A percentile compares a stretch with the other conserved stretches of the same genome.
phyloP scores from a whole-genome alignment of 2,888 invertebrate species.

The Polydrusus pterygomalis region DNA sequence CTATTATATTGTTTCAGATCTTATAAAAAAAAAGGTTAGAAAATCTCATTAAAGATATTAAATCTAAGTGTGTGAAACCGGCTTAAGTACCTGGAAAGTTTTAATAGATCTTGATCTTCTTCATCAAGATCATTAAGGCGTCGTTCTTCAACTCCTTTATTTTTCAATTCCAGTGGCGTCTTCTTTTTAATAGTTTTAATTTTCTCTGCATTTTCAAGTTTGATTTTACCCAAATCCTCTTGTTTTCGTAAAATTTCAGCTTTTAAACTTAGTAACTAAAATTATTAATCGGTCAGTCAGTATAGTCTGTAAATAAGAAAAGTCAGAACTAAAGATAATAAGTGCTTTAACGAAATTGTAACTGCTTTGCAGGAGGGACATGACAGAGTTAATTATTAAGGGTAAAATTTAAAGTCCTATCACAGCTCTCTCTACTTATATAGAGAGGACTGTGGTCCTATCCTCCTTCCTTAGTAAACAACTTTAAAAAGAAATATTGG shows the following conservation, averaged over 20 bases:
- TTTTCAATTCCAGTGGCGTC: slow-evolving; percentile 65
- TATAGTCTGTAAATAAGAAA: slow-evolving; percentile 22
- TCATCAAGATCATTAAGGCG: slow-evolving; percentile 67
- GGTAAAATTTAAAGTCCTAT: too few species aligned
- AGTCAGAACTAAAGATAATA: slow-evolving; percentile 20
- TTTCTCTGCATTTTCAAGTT: slow-evolving; percentile 75
- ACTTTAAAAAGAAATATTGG: too few species aligned
- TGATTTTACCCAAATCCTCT: slow-evolving; percentile 84
- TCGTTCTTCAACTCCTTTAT: slow-evolving; percentile 73
- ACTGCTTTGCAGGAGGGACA: too few species aligned
- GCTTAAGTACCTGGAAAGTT: slow-evolving; percentile 72
- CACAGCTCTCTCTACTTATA: too few species aligned
- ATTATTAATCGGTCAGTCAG: too few species aligned
- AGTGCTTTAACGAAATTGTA: too few species aligned
- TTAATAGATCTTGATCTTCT: slow-evolving; percentile 68
- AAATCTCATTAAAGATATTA: not conserved
- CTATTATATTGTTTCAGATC: too few species aligned
- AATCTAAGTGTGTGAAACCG: not conserved
- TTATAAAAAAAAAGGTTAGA: too few species aligned
- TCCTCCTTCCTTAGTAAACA: too few species aligned
- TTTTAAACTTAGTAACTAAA: slow-evolving; percentile 86
- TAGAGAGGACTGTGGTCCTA: too few species aligned
- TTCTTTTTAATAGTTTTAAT: slow-evolving; percentile 70
- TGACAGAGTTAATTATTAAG: too few species aligned
- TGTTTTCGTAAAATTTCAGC: slow-evolving; percentile 92